Evolutionary conservation across 2,888 invertebrate species (phyloP).

Genomic region (Meiosimyza platycephala): DNA sequence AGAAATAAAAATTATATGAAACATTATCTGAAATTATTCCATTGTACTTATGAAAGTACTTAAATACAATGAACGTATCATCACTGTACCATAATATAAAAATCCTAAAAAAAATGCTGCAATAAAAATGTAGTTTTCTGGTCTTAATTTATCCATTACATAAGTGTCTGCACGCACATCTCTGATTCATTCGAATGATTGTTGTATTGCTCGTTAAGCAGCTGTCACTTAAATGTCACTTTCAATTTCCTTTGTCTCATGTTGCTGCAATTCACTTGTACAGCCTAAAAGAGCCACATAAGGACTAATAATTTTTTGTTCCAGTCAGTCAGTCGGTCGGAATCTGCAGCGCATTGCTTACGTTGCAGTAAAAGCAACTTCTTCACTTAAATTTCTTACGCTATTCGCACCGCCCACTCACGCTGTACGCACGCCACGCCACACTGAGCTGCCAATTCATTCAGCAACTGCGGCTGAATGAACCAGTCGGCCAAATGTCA

Average conservation of each 20-base stretch:
- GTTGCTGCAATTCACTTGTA: background rate
- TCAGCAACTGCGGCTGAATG: constrained; percentile 28
- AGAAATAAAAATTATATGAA: too few relatives aligned
- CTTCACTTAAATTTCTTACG: background rate
- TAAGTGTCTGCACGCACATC: too few relatives aligned
- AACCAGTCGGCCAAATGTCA: background rate
- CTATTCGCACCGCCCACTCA: constrained; percentile 29
- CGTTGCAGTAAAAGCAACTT: too few relatives aligned
- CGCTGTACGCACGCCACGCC: constrained; percentile 22
- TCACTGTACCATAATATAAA: too few relatives aligned
- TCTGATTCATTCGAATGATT: background rate
- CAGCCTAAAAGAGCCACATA: background rate
- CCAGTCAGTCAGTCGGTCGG: background rate
- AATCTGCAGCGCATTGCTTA: background rate
- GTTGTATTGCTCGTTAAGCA: constrained; percentile 14
- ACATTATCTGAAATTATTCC: too few relatives aligned
- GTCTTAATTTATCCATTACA: too few relatives aligned
- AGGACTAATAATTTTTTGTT: background rate
- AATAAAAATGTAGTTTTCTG: too few relatives aligned
- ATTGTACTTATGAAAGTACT: too few relatives aligned
- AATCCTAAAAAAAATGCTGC: too few relatives aligned
- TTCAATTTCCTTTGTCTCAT: constrained; percentile 26
- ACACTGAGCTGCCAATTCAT: constrained; percentile 29
- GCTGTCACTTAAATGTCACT: constrained; percentile 36
- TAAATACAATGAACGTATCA: too few relatives aligned